Evolutionary conservation across 2,113 vertebrate genomes (phyloP).

Genomic region (Cyprinus carpio): DNA sequence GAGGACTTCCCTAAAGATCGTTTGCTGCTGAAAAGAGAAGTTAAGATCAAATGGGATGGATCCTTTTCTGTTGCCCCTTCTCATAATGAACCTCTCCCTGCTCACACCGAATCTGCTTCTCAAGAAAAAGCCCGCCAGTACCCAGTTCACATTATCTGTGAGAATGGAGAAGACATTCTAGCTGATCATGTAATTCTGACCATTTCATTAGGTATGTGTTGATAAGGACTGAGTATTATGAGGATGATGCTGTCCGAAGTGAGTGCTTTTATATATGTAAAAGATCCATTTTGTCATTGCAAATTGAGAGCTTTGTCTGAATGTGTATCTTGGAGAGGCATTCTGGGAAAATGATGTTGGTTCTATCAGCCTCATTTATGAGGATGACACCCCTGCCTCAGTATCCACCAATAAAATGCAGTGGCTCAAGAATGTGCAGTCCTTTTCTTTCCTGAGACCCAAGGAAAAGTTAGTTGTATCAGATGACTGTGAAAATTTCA

Average conservation of each 20-base stretch:
- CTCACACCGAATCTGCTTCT: neutral
- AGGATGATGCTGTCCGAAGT: neutral
- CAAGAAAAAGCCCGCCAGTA: constrained; percentile 13
- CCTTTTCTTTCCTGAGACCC: constrained; percentile 58
- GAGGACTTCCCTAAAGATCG: constrained; percentile 51
- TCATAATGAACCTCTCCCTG: neutral
- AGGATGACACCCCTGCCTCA: constrained; percentile 51
- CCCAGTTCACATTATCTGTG: constrained; percentile 56
- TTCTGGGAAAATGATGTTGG: constrained; percentile 58
- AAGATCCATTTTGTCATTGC: neutral
- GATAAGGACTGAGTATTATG: neutral
- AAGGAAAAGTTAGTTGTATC: constrained; percentile 51
- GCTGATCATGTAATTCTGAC: constrained; percentile 64
- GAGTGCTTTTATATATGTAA: neutral
- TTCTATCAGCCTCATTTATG: constrained; percentile 57
- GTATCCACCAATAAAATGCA: constrained; percentile 33
- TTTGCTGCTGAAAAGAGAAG: constrained; percentile 51
- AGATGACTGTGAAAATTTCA: too few species aligned
- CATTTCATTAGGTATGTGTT: constrained; percentile 60
- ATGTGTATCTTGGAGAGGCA: constrained; percentile 44
- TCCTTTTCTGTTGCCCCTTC: constrained; percentile 38
- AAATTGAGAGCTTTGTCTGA: neutral
- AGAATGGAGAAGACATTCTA: constrained; percentile 55
- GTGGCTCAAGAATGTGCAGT: constrained; percentile 52
- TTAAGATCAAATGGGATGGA: constrained; percentile 60